Base-by-base conservation (phyloP, 2,888 invertebrate genomes). In the Iphiclides podalirius region DNA sequence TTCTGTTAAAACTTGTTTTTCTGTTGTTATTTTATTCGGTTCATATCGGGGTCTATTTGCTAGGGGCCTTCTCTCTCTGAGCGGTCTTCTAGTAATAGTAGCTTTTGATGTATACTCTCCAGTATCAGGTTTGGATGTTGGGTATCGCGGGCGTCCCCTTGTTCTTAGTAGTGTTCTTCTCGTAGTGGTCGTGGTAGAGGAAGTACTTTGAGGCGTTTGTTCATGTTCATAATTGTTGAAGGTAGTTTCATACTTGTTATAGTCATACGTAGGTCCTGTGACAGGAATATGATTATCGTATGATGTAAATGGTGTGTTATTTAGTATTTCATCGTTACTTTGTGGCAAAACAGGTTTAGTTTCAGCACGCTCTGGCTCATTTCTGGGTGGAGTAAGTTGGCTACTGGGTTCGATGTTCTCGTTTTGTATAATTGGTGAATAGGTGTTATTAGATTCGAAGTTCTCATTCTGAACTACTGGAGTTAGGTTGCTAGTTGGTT, bases 41-140 rank as follows among this genome's bases (percentile, higher is more conserved):
- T 87, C 89, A 57, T 78, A 84, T 61, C 78, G 77, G 26, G 74
- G 57, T 59, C 80, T 75, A 2, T 68, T 55, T 3, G 83, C 74
- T 45, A 78, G 53, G 9, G 90, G 91, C 59, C 82, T 86, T 47
- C 91, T 83, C 57, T 91, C 90, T 55, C 91, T 84, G 33, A 84
- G 63, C 28, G 91, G 86, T 20, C 87, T 89, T 40, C 91, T 80
- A 11, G 90, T 90, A 2, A 76, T 66, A 8, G 75, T 58, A 16
- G 79, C 66, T 54, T 79, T 85, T 14, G 83, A 75, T 23, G 74
- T 76, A 39, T 78, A 75, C 65, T 90, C 85, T 49, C 72, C 70
- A n/a, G 79, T 77, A 48, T 87, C 81, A 56, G 78, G 54, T 65
- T 74, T 79, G n/a, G 76, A 74, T 7, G 82, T 74, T 6, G 84